These are phyloP conservation scores for Ptychoptera contaminata DNA, from an alignment of 2,888 invertebrate genomes.

Conservation along the genomic window DNA sequence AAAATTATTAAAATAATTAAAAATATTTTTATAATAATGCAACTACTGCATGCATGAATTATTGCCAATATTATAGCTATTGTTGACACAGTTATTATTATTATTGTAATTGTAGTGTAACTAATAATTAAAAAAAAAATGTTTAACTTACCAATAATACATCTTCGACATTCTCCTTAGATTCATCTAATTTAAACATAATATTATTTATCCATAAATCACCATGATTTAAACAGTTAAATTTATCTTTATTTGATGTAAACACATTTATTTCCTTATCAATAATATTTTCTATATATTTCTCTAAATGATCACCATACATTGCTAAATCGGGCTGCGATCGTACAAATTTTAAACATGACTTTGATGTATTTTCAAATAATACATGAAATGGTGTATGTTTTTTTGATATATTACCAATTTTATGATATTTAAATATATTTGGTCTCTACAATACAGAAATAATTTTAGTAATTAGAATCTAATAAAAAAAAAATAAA, in stretches of 20 bases:
- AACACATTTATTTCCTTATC: slow-evolving; percentile 18
- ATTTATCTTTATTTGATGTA: slow-evolving; percentile 16
- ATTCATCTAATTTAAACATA: slow-evolving; percentile 27
- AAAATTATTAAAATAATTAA: neutral
- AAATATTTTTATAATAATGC: too few species aligned
- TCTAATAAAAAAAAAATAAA: too few species aligned
- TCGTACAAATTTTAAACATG: slow-evolving; percentile 16
- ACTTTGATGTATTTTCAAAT: slow-evolving; percentile 15
- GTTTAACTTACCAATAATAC: slow-evolving; percentile 22
- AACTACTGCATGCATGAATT: too few species aligned
- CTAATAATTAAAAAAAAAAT: neutral
- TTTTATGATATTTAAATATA: slow-evolving; percentile 16
- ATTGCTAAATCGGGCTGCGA: slow-evolving; percentile 13
- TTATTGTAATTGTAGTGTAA: too few species aligned
- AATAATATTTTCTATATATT: slow-evolving; percentile 15
- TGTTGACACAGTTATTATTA: too few species aligned
- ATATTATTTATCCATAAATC: slow-evolving; percentile 35
- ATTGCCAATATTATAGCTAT: too few species aligned
- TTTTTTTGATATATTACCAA: slow-evolving; percentile 17
- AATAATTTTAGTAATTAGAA: neutral
- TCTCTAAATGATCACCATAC: slow-evolving; percentile 15
- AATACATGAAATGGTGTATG: slow-evolving; percentile 17
- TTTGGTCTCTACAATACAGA: slow-evolving; percentile 15
- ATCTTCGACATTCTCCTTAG: slow-evolving; percentile 21
- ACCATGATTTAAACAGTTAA: slow-evolving; percentile 33